Evolutionary conservation across 2,888 invertebrate species (phyloP).

Genomic region (Harmothoe impar): DNA sequence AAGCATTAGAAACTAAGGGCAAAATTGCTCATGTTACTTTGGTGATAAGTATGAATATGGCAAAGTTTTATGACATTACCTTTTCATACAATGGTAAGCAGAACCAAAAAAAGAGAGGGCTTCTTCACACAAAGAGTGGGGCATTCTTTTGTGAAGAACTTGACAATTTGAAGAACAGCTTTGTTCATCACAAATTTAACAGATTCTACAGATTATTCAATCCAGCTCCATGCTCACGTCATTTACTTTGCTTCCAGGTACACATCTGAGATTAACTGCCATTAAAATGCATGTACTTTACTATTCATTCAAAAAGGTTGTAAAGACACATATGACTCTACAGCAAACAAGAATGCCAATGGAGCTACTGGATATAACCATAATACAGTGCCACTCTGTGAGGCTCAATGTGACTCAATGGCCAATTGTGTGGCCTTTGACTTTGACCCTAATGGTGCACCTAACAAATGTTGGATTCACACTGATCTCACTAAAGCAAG

Average conservation of each 20-base stretch:
- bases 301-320: too few species aligned
- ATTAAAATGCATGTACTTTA: background rate
- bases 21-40: too few species aligned
- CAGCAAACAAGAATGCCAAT: background rate
- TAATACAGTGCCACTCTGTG: background rate
- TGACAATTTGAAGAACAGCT: background rate
- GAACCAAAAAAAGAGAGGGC: too few species aligned
- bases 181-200: background rate
- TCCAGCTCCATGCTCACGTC: background rate
- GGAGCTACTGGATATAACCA: background rate
- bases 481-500: background rate
- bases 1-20: too few species aligned
- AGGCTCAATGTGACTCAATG: background rate
- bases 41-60: too few species aligned
- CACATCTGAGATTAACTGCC: background rate
- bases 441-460: background rate
- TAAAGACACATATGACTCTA: background rate
- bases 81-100: too few species aligned
- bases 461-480: background rate
- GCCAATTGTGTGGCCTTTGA: background rate
- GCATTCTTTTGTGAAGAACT: too few species aligned
- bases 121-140: too few species aligned
- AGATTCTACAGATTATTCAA: too few species aligned
- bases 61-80: too few species aligned
- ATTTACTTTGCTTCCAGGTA: background rate